A percentile compares a stretch with the other conserved stretches of the same genome.
Conservation (phyloP, 2,113 vertebrate genomes). For the Bagarius yarrelli region DNA sequence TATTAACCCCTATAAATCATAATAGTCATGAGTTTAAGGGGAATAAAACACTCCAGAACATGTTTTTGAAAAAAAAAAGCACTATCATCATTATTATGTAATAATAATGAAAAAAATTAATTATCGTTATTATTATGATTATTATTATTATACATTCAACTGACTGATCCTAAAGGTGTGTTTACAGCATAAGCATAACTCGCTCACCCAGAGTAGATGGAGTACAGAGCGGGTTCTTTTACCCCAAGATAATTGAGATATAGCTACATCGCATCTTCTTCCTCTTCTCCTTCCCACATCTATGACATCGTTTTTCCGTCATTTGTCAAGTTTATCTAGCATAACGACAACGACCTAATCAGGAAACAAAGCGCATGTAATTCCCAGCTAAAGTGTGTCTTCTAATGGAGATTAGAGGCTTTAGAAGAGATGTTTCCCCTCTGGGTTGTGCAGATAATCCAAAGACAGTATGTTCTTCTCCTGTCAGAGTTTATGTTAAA, state of each 20-base stretch:
- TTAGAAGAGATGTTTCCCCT: constrained; percentile 55
- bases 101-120: too few species aligned
- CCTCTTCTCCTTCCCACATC: constrained; percentile 1
- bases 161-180: background rate
- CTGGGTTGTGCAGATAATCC: constrained; percentile 27
- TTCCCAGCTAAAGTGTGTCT: constrained; percentile 58
- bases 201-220: too few species aligned
- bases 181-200: background rate
- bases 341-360: constrained; percentile 50
- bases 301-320: background rate
- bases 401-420: constrained; percentile 61
- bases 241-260: constrained; percentile 25
- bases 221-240: background rate
- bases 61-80: too few species aligned
- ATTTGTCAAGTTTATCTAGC: constrained; percentile 41
- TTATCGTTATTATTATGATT: background rate
- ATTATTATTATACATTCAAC: background rate
- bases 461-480: constrained; percentile 43
- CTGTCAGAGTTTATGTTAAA: constrained; percentile 11
- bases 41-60: too few species aligned
- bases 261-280: background rate
- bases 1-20: too few species aligned
- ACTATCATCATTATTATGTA: too few species aligned
- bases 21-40: too few species aligned
- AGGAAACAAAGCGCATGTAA: constrained; percentile 59